Base-by-base conservation (phyloP, 2,888 invertebrate species). In the Acrobeloides nanus region DNA sequence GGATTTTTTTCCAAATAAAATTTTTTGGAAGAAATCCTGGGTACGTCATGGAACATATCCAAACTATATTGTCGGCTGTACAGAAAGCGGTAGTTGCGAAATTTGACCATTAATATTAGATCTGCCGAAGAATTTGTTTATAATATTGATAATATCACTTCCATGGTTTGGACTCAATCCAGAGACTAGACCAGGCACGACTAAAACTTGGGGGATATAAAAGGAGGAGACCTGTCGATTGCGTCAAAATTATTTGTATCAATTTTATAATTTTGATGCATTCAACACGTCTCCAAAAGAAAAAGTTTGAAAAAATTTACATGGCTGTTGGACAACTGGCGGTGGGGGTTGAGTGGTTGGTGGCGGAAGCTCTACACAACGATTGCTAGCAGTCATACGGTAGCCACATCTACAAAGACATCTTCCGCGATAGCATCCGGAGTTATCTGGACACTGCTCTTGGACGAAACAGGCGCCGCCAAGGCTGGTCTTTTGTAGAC, bases 381-480 rank as follows among this genome's bases (percentile, higher is more conserved):
- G 66, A 46, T 59, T 60, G 20, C 53, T 46, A 17, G 56, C 56
- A 15, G 41, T 51, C 45, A 53, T 51, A 12, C 53, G 51, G 39
- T 61, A 68, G 7, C 62, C 66, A 48, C 71, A 71, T 26, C 67
- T 54, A 55, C 72, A 72, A 54, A 63, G 53, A 46, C 72, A 72
- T 12, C 68, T 40, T 12, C 72, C 72, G 18, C 72, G 51, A 38
- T 71, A 72, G 45, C 72, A 72, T 17, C 72, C 72, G 2, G 70
- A 59, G 38, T 68, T 66, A 24, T 57, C 49, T 0, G 72, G 72
- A 38, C 72, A 72, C 37, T 72, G 72, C 38, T 64, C 63, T 52
- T 72, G 72, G 15, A 71, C 68, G 57, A 71, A 68, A 47, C 72
- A 72, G n/a, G 65, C 55, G 2, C 57, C 62, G 12, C 68, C 69